phyloP scores from a whole-genome alignment of 2,113 vertebrate genomes.

The Nipponia nippon region DNA sequence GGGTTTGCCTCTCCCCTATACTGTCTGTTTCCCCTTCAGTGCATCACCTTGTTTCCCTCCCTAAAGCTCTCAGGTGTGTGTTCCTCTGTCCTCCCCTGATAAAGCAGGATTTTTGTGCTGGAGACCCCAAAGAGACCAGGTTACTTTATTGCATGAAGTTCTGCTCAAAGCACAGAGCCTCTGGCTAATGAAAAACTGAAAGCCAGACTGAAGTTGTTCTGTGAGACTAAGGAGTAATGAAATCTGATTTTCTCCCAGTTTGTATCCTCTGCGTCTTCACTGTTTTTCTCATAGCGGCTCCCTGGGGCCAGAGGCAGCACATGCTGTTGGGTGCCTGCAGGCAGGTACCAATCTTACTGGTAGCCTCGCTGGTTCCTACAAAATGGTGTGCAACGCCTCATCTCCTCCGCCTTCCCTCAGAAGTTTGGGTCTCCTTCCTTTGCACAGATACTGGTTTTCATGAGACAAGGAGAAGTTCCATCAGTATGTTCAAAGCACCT shows the following conservation, averaged over 20 bases:
- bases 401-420: not conserved
- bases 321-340: not conserved
- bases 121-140: not conserved
- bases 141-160: not conserved
- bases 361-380: not conserved
- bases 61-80: not conserved
- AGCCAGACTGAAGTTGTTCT: not conserved
- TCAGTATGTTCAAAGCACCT: not conserved
- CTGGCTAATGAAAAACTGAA: not conserved
- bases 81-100: not conserved
- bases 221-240: fast-evolving
- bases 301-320: not conserved
- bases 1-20: not conserved
- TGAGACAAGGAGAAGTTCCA: not conserved
- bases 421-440: not conserved
- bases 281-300: not conserved
- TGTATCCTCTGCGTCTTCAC: fast-evolving
- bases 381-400: not conserved
- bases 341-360: no score
- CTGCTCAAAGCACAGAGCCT: not conserved
- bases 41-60: fast-evolving
- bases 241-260: not conserved
- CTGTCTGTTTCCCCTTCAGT: not conserved
- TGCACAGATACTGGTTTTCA: not conserved
- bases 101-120: not conserved